Evolutionary conservation across 1,140 invertebrate genomes (phyloP).

Genomic region (Gyrodactylus salaris): DNA sequence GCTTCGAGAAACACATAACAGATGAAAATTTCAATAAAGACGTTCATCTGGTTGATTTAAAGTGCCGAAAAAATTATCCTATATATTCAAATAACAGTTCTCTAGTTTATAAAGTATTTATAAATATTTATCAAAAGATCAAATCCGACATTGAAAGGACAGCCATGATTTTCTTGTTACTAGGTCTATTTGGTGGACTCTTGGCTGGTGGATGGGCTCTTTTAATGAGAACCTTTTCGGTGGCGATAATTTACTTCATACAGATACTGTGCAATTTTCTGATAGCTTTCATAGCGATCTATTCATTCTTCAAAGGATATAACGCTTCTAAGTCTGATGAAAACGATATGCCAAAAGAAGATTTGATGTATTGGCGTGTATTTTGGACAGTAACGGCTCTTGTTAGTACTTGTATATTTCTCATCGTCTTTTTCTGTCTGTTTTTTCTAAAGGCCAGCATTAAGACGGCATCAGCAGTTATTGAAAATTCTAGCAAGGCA

Average conservation of each 20-base stretch:
- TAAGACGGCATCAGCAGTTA: background rate
- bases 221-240: background rate
- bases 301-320: background rate
- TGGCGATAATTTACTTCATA: background rate
- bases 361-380: background rate
- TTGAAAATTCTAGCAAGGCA: background rate
- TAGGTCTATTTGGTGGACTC: background rate
- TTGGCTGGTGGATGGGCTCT: background rate
- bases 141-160: background rate
- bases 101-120: background rate
- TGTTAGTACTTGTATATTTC: background rate
- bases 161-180: background rate
- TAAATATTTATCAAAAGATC: background rate
- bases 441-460: background rate
- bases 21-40: background rate
- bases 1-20: background rate
- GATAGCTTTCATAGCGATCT: background rate
- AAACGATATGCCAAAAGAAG: background rate
- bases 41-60: background rate
- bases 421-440: background rate
- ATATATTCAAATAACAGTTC: background rate
- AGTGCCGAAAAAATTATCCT: background rate
- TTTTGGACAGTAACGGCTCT: background rate
- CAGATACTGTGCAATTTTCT: background rate
- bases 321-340: background rate